Percentiles rank a stretch among this genome's conserved stretches.
phyloP scores from a whole-genome alignment of 1,140 invertebrate genomes.

The Drosophila funebris region DNA sequence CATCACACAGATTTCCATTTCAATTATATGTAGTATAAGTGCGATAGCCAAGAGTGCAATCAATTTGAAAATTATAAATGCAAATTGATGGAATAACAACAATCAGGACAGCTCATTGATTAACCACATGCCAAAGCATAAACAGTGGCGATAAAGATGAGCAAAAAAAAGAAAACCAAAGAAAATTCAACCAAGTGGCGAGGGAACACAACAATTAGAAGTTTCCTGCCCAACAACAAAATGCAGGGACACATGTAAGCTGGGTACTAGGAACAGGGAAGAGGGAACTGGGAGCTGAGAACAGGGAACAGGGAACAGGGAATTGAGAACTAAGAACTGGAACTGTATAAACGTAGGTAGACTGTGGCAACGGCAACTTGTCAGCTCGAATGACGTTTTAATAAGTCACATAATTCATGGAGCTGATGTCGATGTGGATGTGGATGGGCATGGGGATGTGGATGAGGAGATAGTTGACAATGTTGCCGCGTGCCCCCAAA shows the following conservation, averaged over 20 bases:
- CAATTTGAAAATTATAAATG: conserved; percentile 65
- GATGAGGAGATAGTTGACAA: conserved; percentile 47
- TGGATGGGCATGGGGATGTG: not conserved
- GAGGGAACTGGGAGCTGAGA: not conserved
- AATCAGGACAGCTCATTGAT: conserved; percentile 50
- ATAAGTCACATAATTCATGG: conserved; percentile 82
- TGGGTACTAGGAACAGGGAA: too few species aligned
- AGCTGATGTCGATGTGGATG: conserved; percentile 18
- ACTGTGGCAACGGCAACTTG: conserved; percentile 76
- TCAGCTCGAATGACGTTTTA: conserved; percentile 80
- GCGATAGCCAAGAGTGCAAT: conserved; percentile 33
- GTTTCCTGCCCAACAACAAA: conserved; percentile 52
- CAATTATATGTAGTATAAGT: not conserved
- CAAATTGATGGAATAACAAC: conserved; percentile 54
- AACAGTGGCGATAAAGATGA: conserved; percentile 29
- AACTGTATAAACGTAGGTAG: conserved; percentile 9
- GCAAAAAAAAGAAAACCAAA: not conserved
- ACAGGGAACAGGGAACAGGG: not conserved
- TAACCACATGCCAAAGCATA: conserved; percentile 40
- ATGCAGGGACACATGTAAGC: conserved; percentile 4
- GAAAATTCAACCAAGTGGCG: not conserved
- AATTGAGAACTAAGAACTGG: conserved; percentile 1
- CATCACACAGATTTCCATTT: conserved; percentile 6
- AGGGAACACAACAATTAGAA: conserved; percentile 69
- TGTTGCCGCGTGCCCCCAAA: conserved; percentile 50